A percentile compares a stretch with the other conserved stretches of the same genome.
Evolutionary conservation across 1,140 invertebrate species (phyloP).

Genomic region (Lycorma delicatula): DNA sequence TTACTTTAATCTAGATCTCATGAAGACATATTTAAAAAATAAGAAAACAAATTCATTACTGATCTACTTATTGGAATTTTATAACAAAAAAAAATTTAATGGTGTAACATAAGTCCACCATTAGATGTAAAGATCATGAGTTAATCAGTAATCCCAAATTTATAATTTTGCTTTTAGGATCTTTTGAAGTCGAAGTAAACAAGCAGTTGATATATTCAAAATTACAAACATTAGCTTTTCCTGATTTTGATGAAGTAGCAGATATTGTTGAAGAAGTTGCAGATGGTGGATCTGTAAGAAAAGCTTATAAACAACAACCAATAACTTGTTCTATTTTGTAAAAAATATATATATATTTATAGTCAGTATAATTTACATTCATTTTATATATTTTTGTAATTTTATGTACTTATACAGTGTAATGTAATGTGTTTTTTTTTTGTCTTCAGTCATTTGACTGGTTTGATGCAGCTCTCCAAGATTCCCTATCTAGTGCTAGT

Average conservation of each 20-base stretch:
- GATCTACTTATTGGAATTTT: background rate
- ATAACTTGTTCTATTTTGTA: constrained; percentile 38
- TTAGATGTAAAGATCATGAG: background rate
- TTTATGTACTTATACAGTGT: too few relatives aligned
- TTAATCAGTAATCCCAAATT: background rate
- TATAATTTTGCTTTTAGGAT: constrained; percentile 42
- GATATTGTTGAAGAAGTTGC: constrained; percentile 44
- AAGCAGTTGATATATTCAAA: constrained; percentile 54
- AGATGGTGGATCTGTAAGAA: constrained; percentile 39
- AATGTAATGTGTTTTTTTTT: too few relatives aligned
- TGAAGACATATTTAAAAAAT: background rate
- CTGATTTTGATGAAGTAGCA: constrained; percentile 49
- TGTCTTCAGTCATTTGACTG: too few relatives aligned
- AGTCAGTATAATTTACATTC: background rate
- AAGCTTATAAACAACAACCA: constrained; percentile 46
- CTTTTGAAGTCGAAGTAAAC: constrained; percentile 56
- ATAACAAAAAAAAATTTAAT: background rate
- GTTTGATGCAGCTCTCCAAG: too few relatives aligned
- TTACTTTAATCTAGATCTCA: background rate
- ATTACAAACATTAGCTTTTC: constrained; percentile 52
- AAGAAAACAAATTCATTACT: background rate
- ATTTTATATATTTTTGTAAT: too few relatives aligned
- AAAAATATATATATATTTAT: constrained; percentile 3
- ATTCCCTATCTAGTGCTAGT: too few relatives aligned
- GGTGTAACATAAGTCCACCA: background rate